These are phyloP conservation scores for Trichacis sp. DNA, from an alignment of 2,888 invertebrate species.

Conservation along the genomic window DNA sequence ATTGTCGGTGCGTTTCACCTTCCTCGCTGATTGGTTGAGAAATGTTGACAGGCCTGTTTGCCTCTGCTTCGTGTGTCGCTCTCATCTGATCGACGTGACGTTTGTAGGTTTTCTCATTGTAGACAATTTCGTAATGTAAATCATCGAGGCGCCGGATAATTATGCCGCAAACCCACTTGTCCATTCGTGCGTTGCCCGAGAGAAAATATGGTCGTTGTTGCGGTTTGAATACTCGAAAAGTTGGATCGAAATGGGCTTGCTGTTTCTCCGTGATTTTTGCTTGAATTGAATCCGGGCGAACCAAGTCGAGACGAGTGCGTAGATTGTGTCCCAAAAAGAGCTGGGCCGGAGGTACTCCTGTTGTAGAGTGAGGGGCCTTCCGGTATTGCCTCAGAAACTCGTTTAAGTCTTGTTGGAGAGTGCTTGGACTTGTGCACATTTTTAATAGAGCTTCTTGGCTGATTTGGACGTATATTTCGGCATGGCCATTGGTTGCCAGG, in stretches of 20 bases:
- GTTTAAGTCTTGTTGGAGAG: conserved; percentile 13
- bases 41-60: no score
- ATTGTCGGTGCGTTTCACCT: no score
- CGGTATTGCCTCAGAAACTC: conserved; percentile 23
- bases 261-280: conserved; percentile 13
- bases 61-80: no score
- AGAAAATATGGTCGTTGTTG: conserved; percentile 21
- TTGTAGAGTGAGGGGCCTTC: conserved; percentile 31
- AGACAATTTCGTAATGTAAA: conserved; percentile 25
- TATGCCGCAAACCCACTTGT: conserved; percentile 23
- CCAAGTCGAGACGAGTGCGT: conserved; percentile 37
- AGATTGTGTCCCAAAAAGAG: conserved; percentile 42
- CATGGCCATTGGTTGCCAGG: conserved; percentile 26
- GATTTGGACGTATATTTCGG: conserved; percentile 22
- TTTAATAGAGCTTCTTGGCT: conserved; percentile 9
- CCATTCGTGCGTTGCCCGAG: conserved; percentile 20
- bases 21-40: no score
- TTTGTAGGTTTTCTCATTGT: conserved; percentile 5
- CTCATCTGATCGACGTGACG: conserved; percentile 21
- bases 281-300: conserved; percentile 5
- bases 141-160: conserved; percentile 14
- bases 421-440: conserved; percentile 11
- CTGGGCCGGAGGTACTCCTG: conserved; percentile 41
- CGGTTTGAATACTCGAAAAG: conserved; percentile 3
- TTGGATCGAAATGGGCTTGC: conserved; percentile 1